Base-by-base conservation (phyloP, 2,797 vertebrate species). In the Sebastes minor region DNA sequence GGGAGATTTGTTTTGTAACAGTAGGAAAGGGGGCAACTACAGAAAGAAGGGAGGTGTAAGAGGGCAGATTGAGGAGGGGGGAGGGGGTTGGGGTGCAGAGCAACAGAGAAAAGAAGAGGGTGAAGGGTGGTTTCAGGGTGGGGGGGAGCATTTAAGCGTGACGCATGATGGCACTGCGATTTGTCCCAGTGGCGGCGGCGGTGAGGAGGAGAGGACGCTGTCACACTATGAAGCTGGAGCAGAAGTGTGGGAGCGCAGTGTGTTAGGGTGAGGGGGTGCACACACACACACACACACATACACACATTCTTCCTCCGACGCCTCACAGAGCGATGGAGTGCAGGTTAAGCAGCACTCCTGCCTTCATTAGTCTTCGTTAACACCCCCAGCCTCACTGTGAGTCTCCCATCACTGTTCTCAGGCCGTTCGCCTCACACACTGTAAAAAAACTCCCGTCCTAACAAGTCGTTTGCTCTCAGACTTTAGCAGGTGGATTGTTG, bases 1-100 rank as follows among this genome's bases (percentile, higher is more conserved):
- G 59, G 82, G 86, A 86, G 86, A 95, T 92, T 95, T 95, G 87
- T 93, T 95, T 92, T 74, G 84, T 83, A 92, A 90, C 86, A 88
- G 90, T 88, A 83, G 77, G 80, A 74, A 84, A 76, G 61, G 77
- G 84, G 77, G 87, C 69, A 76, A 83, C 76, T 78, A 66, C 63
- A 76, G 55, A 83, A 64, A 71, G 81, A 76, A 18, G 69, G 76
- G 83, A 59, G 80, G 81, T 74, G 77, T 52, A 33, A 49, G 59
- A 20, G 83, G 75, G 79, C 80, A 79, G 81, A 76, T 33, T 64
- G 64, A 49, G 76, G 33, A 33, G 70, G 28, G 32, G 12, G 66
- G 25, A 28, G 12, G 14, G 14, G 18, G 3, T 11, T 16, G 25
- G 1, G 56, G 25, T 66, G 77, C 86, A 65, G 88, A 71, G 91